phyloP scores from a whole-genome alignment of 2,113 vertebrate genomes.

The Dolichotis patagonum region DNA sequence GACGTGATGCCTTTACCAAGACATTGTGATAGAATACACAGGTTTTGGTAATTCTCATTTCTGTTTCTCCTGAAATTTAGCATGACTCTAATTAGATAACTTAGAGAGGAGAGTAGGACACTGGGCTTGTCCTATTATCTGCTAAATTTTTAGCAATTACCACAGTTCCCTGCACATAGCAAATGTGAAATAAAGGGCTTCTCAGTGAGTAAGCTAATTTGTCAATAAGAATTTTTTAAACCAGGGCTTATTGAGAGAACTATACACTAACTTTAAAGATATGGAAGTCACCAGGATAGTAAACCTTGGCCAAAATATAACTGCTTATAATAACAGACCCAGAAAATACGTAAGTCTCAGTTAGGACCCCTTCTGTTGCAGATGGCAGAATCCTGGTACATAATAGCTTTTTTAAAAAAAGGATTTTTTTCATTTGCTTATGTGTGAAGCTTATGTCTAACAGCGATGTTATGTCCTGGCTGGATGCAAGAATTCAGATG shows the following conservation, averaged over 20 bases:
- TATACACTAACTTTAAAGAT: not conserved
- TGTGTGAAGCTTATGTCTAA: not conserved
- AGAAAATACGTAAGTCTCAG: not conserved
- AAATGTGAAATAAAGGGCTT: not conserved
- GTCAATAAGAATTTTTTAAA: not conserved
- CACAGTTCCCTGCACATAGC: not conserved
- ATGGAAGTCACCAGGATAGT: not conserved
- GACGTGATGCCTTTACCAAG: not conserved
- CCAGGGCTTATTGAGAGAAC: not conserved
- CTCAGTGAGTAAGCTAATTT: not conserved
- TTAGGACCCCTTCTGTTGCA: not conserved
- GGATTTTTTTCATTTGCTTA: not conserved
- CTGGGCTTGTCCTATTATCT: not conserved
- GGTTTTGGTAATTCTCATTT: not conserved
- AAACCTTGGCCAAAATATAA: not conserved
- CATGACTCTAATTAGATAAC: not conserved
- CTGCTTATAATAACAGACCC: not conserved
- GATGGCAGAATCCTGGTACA: not conserved
- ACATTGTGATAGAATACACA: not conserved
- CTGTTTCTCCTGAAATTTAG: not conserved
- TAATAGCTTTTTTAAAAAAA: not conserved
- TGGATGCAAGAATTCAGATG: not conserved
- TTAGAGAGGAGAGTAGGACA: not conserved
- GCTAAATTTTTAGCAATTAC: not conserved
- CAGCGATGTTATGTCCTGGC: not conserved